Conservation (phyloP, 2,113 vertebrate species). For the Vimba vimba region DNA sequence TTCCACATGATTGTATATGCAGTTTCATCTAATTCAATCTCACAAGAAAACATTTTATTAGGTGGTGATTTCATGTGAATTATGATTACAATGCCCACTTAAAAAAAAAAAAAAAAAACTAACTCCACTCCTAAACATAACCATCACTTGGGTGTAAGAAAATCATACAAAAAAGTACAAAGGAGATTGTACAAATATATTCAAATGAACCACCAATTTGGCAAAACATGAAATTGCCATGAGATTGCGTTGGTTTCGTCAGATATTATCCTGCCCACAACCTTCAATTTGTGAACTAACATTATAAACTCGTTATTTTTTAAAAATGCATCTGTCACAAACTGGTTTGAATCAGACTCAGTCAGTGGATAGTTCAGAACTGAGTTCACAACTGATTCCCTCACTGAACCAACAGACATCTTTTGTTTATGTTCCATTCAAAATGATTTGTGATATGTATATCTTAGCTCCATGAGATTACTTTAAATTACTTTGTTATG, state of each 20-base stretch:
- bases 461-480: not conserved
- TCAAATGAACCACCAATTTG: not conserved
- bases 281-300: not conserved
- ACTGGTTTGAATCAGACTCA: not conserved
- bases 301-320: not conserved
- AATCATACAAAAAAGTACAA: not conserved
- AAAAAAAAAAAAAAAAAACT: not conserved
- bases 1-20: not conserved
- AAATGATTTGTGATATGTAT: too few relatives aligned
- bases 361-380: not conserved
- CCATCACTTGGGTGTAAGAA: not conserved
- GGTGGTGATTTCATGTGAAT: not conserved
- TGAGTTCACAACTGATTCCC: not conserved
- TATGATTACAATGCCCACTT: not conserved
- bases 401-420: not conserved
- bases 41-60: not conserved
- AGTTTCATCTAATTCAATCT: not conserved
- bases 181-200: not conserved
- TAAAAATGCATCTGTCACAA: not conserved
- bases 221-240: not conserved
- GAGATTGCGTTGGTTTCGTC: not conserved
- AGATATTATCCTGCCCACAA: not conserved
- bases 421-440: not conserved
- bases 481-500: not conserved
- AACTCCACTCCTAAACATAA: not conserved